These are phyloP conservation scores for Mormyrus lacerda DNA, from an alignment of 2,113 vertebrate genomes.

Conservation along the genomic window DNA sequence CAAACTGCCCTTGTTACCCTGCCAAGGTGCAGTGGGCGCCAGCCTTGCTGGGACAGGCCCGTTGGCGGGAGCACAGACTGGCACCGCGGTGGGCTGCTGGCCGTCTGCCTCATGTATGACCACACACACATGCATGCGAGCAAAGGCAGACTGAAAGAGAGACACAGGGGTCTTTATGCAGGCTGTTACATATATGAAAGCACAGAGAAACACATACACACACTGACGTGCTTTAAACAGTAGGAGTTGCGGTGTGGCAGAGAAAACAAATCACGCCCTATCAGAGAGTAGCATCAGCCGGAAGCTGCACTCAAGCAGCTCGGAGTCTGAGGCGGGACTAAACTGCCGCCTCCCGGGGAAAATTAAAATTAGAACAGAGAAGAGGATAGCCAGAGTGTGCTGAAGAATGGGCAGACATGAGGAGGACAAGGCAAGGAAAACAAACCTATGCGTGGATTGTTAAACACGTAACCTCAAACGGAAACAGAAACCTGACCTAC, in stretches of 20 bases:
- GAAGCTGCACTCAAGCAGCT: neutral
- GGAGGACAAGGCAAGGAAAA: neutral
- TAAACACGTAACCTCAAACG: neutral
- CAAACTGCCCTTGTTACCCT: constrained; percentile 32
- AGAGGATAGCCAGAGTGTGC: neutral
- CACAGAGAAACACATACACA: neutral
- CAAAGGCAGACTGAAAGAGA: neutral
- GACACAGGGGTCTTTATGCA: neutral
- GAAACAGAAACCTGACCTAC: neutral
- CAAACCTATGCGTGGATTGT: no score
- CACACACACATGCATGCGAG: neutral
- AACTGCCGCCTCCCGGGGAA: neutral
- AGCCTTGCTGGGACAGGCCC: neutral
- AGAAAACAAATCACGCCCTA: neutral
- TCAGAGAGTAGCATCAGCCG: neutral
- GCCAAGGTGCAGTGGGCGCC: constrained; percentile 23
- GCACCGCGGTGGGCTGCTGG: neutral
- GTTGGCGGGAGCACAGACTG: neutral
- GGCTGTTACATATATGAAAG: neutral
- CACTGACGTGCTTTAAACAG: neutral
- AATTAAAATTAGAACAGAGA: neutral
- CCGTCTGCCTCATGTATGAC: neutral
- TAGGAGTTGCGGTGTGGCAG: neutral
- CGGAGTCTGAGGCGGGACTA: neutral
- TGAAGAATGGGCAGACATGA: neutral